A percentile compares a stretch with the other conserved stretches of the same genome.
These are phyloP conservation scores for Phaethornis superciliosus DNA, from an alignment of 2,113 vertebrate species.

Conservation along the genomic window DNA sequence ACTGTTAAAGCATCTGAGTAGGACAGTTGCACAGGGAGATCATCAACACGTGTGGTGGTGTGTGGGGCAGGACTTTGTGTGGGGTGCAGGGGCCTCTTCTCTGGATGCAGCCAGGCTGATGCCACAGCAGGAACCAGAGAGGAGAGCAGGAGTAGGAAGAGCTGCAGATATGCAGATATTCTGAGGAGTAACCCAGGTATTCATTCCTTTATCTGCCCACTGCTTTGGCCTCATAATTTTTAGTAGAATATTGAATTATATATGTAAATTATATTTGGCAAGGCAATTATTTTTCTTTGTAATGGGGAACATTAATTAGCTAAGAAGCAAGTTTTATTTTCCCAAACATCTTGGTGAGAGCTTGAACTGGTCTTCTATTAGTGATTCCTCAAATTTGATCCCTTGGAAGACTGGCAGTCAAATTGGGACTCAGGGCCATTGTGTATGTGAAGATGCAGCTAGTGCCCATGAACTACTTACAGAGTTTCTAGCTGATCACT, in stretches of 20 bases:
- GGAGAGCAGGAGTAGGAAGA: background rate
- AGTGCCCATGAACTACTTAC: background rate
- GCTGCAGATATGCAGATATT: background rate
- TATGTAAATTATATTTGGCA: background rate
- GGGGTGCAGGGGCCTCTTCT: background rate
- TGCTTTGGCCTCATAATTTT: background rate
- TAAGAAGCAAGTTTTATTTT: background rate
- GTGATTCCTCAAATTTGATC: background rate
- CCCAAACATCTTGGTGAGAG: background rate
- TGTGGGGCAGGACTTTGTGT: background rate
- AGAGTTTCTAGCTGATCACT: background rate
- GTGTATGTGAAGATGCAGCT: background rate
- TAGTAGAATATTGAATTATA: background rate
- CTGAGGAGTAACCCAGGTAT: background rate
- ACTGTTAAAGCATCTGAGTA: background rate
- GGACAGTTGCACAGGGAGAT: background rate
- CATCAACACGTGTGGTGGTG: rapidly evolving
- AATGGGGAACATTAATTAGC: background rate
- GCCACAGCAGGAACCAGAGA: background rate
- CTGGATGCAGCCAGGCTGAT: rapidly evolving
- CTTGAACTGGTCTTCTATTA: background rate
- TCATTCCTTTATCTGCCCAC: background rate
- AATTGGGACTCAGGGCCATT: background rate
- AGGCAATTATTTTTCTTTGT: background rate
- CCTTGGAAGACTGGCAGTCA: background rate